A percentile compares a stretch with the other conserved stretches of the same genome.
phyloP scores from a whole-genome alignment of 2,113 vertebrate genomes.

The Raja brachyura region DNA sequence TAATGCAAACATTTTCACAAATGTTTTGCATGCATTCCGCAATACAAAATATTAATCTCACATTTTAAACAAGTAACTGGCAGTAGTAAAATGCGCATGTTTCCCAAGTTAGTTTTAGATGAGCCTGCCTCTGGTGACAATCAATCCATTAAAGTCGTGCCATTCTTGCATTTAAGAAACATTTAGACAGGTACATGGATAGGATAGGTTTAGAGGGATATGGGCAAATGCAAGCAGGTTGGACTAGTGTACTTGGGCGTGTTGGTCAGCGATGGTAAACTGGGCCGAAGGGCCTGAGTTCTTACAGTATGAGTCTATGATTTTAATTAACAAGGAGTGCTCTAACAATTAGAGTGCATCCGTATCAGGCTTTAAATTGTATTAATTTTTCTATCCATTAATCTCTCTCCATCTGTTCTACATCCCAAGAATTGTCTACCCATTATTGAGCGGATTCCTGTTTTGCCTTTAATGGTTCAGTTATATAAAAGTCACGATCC shows the following conservation, averaged over 20 bases:
- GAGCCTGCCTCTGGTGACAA: not conserved
- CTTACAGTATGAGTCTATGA: too few relatives aligned
- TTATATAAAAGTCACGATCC: not conserved
- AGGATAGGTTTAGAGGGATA: too few relatives aligned
- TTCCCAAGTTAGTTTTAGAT: not conserved
- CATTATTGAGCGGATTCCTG: not conserved
- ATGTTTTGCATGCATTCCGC: not conserved
- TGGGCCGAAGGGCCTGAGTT: too few relatives aligned
- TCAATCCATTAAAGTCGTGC: not conserved
- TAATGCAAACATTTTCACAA: too few relatives aligned
- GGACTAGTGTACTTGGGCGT: too few relatives aligned
- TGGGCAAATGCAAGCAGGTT: too few relatives aligned
- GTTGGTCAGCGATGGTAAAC: too few relatives aligned
- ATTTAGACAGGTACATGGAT: not conserved
- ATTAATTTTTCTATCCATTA: not conserved
- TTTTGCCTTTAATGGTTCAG: not conserved
- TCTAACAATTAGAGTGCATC: too few relatives aligned
- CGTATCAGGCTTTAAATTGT: not conserved
- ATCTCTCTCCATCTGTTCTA: not conserved
- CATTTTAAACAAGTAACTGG: not conserved
- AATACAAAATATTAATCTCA: not conserved
- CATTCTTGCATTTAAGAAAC: not conserved
- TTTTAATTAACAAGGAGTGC: too few relatives aligned
- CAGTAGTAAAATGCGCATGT: not conserved
- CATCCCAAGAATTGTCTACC: not conserved